Evolutionary conservation across 2,797 vertebrate species (phyloP).

Genomic region (Mico argentatus): DNA sequence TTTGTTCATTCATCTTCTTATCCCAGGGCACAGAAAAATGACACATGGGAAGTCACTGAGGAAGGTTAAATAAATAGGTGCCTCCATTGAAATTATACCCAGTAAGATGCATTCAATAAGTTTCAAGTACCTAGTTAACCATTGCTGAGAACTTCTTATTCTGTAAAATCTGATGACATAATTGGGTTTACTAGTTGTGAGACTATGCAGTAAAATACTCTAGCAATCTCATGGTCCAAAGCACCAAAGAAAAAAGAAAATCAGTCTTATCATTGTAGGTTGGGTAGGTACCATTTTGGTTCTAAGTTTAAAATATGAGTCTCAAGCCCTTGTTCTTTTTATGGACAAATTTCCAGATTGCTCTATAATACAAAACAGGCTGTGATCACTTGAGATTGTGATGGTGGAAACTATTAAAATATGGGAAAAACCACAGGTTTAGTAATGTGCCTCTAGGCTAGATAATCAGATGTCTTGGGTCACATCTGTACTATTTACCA

Average conservation of each 20-base stretch:
- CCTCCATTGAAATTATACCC: neutral
- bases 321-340: neutral
- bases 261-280: neutral
- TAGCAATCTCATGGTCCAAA: neutral
- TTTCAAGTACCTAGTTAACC: neutral
- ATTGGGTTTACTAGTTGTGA: neutral
- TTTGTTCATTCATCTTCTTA: slow-evolving; percentile 6
- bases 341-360: neutral
- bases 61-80: neutral
- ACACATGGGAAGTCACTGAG: neutral
- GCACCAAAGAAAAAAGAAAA: neutral
- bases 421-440: neutral
- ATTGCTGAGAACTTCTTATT: neutral
- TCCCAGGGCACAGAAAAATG: neutral
- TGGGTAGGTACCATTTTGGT: neutral
- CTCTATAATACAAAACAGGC: neutral
- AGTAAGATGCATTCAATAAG: neutral
- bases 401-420: neutral
- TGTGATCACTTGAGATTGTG: neutral
- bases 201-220: neutral
- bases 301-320: slow-evolving; percentile 2
- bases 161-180: neutral
- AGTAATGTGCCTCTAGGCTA: neutral
- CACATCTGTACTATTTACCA: neutral
- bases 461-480: neutral